Percentiles rank a stretch among this genome's conserved stretches.
These are phyloP conservation scores for Sinopyrophorus schimmeli DNA, from an alignment of 2,888 invertebrate genomes.

Conservation along the genomic window DNA sequence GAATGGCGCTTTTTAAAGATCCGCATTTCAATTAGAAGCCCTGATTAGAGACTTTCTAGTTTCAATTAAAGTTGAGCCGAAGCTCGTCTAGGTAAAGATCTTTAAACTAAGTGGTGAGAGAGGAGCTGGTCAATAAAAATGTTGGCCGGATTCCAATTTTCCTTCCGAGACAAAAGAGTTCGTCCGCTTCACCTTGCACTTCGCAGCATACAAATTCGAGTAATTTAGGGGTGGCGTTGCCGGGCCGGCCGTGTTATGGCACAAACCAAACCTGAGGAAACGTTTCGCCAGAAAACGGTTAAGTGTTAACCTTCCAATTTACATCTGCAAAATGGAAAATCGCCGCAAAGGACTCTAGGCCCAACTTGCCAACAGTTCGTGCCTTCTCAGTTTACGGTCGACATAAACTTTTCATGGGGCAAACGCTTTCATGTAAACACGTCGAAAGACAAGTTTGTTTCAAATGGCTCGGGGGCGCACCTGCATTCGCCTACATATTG, in stretches of 20 bases:
- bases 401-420: conserved; percentile 29
- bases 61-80: conserved; percentile 19
- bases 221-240: conserved; percentile 3
- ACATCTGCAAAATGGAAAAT: conserved; percentile 14
- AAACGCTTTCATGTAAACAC: conserved; percentile 31
- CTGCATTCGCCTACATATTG: conserved; percentile 26
- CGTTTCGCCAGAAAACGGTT: not conserved
- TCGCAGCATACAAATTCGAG: conserved; percentile 22
- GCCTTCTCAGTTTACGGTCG: conserved; percentile 24
- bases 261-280: not conserved
- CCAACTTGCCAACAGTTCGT: conserved; percentile 15
- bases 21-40: conserved; percentile 21
- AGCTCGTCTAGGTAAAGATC: conserved; percentile 18
- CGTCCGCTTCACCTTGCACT: conserved; percentile 12
- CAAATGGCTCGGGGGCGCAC: conserved; percentile 27
- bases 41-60: conserved; percentile 18
- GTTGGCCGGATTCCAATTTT: conserved; percentile 26
- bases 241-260: not conserved
- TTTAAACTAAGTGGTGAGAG: conserved; percentile 24
- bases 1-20: no score
- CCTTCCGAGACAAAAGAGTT: conserved; percentile 24
- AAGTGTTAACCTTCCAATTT: conserved; percentile 9
- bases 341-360: conserved; percentile 10
- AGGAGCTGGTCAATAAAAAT: conserved; percentile 27
- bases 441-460: conserved; percentile 28